A percentile compares a stretch with the other conserved stretches of the same genome.
Conservation (phyloP, 1,140 invertebrate species). For the Heliconius himera region DNA sequence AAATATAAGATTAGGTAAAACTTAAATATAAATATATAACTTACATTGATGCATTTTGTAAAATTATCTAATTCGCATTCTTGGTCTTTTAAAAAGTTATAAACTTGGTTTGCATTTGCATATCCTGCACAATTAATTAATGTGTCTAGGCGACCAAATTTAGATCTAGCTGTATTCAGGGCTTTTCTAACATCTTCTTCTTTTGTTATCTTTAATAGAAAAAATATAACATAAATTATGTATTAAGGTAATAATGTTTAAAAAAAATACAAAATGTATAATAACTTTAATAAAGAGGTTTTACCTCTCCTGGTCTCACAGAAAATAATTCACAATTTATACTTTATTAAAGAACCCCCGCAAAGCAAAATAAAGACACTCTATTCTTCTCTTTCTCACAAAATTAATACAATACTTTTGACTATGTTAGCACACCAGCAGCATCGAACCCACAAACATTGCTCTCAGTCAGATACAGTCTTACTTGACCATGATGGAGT, state of each 20-base stretch:
- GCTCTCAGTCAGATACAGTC: no score
- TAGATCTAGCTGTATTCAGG: conserved; percentile 86
- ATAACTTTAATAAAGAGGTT: no score
- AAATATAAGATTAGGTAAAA: background rate
- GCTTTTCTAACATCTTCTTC: conserved; percentile 92
- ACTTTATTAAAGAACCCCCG: no score
- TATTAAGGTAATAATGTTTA: background rate
- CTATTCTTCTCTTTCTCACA: no score
- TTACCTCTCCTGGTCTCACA: no score
- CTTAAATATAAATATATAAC: conserved; percentile 25
- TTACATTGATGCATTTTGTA: conserved; percentile 65
- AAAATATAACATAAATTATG: background rate
- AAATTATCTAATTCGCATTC: conserved; percentile 87
- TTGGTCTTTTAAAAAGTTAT: conserved; percentile 93
- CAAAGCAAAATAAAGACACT: no score
- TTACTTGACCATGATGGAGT: no score
- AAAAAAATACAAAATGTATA: background rate
- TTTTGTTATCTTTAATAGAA: conserved; percentile 86
- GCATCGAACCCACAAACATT: background rate
- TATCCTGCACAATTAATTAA: conserved; percentile 98
- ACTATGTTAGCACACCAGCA: no score
- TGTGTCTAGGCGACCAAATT: conserved; percentile 93
- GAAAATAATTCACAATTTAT: no score
- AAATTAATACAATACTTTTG: no score
- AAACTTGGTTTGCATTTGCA: conserved; percentile 92